Evolutionary conservation across 2,888 invertebrate genomes (phyloP).

Genomic region (Machimus atricapillus): DNA sequence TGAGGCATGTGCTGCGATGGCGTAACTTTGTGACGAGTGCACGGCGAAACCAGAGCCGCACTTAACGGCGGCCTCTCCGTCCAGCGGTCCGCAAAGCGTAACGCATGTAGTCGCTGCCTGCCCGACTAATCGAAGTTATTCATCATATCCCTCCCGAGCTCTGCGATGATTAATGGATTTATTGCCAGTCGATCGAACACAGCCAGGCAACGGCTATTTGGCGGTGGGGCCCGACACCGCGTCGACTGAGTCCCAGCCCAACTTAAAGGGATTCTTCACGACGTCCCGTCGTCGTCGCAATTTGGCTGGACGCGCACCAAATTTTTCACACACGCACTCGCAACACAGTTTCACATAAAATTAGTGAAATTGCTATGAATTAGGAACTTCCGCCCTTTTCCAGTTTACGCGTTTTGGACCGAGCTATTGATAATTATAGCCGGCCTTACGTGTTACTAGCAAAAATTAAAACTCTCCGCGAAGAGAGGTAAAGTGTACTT

Average conservation of each 20-base stretch:
- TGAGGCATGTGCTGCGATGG: conserved; percentile 13
- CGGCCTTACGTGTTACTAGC: neutral
- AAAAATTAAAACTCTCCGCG: neutral
- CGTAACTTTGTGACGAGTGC: conserved; percentile 1
- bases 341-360: neutral
- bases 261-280: neutral
- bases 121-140: neutral
- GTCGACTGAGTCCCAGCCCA: neutral
- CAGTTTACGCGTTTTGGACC: neutral
- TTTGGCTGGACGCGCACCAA: neutral
- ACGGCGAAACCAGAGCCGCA: neutral
- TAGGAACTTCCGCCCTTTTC: conserved; percentile 2
- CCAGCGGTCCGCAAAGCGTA: neutral
- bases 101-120: neutral
- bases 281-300: neutral
- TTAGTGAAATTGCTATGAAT: conserved; percentile 11
- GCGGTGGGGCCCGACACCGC: neutral
- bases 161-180: neutral
- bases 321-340: neutral
- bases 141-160: neutral
- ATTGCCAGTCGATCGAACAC: neutral
- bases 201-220: neutral
- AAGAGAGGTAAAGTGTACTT: neutral
- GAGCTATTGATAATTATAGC: neutral
- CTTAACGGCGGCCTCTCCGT: neutral